These are phyloP conservation scores for Paracentrotus lividus DNA, from an alignment of 53 echinoderm and acorn worm genomes.

Conservation along the genomic window DNA sequence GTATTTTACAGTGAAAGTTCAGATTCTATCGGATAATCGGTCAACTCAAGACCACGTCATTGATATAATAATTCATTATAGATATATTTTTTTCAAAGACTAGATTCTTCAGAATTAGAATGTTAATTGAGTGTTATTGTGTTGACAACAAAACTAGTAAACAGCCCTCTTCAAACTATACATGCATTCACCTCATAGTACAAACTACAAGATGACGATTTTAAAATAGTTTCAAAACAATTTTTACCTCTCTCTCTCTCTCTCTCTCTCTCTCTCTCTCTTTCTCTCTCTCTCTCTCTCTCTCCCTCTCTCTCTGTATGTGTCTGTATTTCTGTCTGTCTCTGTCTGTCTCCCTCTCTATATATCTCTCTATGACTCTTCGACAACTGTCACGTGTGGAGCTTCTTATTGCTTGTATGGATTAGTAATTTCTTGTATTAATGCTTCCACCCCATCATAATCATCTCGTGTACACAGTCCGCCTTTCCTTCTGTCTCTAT, in stretches of 20 bases:
- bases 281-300: neutral
- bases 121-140: too few species aligned
- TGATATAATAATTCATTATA: too few species aligned
- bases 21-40: too few species aligned
- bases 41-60: too few species aligned
- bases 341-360: neutral
- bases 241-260: neutral
- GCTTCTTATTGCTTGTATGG: conserved; percentile 31
- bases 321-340: neutral
- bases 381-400: conserved; percentile 31
- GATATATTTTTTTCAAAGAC: too few species aligned
- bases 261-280: neutral
- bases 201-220: neutral
- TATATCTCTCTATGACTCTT: conserved; percentile 5
- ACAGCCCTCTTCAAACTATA: too few species aligned
- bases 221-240: neutral
- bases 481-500: neutral
- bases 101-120: too few species aligned
- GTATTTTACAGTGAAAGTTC: too few species aligned
- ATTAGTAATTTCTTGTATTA: conserved; percentile 48
- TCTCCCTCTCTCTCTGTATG: neutral
- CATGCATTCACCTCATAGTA: too few species aligned
- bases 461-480: conserved; percentile 39
- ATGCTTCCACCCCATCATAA: conserved; percentile 42
- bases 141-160: too few species aligned